Conservation (phyloP, 2,888 invertebrate species). For the Polyommatus iphigenia region DNA sequence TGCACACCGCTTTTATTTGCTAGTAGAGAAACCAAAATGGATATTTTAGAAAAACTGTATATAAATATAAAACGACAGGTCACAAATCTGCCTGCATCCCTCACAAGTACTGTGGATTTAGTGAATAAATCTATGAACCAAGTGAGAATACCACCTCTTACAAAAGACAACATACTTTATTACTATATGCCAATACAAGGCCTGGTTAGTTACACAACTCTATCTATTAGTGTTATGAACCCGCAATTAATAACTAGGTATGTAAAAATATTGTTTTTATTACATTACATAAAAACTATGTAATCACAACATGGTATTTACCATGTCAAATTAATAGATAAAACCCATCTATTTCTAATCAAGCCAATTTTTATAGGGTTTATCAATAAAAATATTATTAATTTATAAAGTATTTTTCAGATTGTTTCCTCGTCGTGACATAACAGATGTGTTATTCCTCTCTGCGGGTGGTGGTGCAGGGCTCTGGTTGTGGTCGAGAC, state of each 20-base stretch:
- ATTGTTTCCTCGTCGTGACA: constrained; percentile 85
- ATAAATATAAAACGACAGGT: constrained; percentile 57
- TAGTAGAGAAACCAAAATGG: constrained; percentile 52
- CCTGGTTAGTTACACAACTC: constrained; percentile 86
- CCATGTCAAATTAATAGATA: neutral
- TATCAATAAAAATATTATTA: neutral
- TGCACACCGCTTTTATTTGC: constrained; percentile 5
- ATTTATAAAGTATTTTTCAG: constrained; percentile 70
- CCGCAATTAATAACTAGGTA: constrained; percentile 87
- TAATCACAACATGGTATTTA: neutral
- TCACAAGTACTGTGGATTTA: constrained; percentile 63
- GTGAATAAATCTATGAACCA: constrained; percentile 65
- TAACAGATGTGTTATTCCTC: constrained; percentile 90
- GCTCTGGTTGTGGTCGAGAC: constrained; percentile 89
- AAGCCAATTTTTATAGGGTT: too few relatives aligned
- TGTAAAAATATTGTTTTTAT: constrained; percentile 37
- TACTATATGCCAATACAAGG: constrained; percentile 90
- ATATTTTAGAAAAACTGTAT: constrained; percentile 66
- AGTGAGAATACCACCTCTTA: constrained; percentile 83
- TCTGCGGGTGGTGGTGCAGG: constrained; percentile 91
- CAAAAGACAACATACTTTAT: constrained; percentile 84
- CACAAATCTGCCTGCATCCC: constrained; percentile 53
- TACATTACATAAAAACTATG: constrained; percentile 6
- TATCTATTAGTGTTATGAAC: constrained; percentile 92
- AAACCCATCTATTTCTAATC: neutral